Conservation (phyloP, 2,797 vertebrate species). For the Diceros bicornis region DNA sequence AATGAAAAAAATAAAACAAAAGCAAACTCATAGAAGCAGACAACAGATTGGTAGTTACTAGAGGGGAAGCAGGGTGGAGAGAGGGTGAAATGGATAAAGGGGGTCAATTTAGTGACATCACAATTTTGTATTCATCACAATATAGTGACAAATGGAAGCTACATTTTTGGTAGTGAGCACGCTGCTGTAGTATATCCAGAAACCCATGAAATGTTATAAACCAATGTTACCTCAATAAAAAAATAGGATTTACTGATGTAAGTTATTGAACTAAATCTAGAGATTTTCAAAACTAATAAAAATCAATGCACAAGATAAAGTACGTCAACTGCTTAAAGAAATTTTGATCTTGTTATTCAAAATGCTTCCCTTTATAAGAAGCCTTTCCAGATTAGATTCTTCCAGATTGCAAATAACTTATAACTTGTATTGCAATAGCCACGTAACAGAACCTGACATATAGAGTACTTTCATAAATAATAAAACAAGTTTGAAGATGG, state of each 20-base stretch:
- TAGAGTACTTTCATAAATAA: neutral
- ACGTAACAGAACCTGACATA: neutral
- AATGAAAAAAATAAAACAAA: too few species aligned
- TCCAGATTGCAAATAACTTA: neutral
- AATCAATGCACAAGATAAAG: neutral
- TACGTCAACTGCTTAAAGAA: neutral
- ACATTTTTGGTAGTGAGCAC: too few species aligned
- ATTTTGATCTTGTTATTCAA: neutral
- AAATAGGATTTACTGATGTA: neutral
- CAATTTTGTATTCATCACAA: too few species aligned
- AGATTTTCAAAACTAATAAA: slow-evolving; percentile 9
- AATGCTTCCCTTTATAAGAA: neutral
- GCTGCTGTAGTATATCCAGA: too few species aligned
- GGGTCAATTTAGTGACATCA: too few species aligned
- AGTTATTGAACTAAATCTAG: slow-evolving; percentile 2
- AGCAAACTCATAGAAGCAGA: too few species aligned
- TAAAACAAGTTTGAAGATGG: neutral
- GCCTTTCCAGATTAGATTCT: neutral
- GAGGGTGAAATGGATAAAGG: too few species aligned
- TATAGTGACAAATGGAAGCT: too few species aligned
- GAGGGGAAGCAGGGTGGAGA: too few species aligned
- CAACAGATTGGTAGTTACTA: too few species aligned
- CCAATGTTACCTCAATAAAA: too few species aligned
- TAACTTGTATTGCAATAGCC: neutral
- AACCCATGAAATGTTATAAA: too few species aligned